phyloP scores from a whole-genome alignment of 2,113 vertebrate genomes.

The Dasyprocta punctata region DNA sequence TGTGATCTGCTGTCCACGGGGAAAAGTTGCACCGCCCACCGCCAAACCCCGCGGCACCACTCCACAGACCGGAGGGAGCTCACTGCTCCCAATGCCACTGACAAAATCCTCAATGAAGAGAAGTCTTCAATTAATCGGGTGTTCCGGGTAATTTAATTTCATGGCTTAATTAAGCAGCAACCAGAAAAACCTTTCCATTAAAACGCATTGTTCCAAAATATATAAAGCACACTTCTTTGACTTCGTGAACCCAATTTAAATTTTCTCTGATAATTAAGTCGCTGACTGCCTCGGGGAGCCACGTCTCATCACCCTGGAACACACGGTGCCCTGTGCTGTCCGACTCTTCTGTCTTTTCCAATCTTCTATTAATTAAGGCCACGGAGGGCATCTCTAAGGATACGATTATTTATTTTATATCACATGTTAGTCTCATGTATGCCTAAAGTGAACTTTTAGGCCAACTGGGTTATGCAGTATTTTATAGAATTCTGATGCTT shows the following conservation, averaged over 20 bases:
- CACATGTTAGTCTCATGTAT: not conserved
- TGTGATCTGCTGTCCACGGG: not conserved
- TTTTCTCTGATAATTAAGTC: slow-evolving; percentile 45
- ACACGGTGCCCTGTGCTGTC: not conserved
- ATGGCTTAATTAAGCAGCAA: slow-evolving; percentile 55
- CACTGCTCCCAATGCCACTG: not conserved
- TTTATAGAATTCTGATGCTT: not conserved
- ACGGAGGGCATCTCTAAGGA: not conserved
- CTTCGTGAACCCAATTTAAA: slow-evolving; percentile 36
- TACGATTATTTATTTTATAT: not conserved
- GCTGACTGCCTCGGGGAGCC: not conserved
- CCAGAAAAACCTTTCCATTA: slow-evolving; percentile 47
- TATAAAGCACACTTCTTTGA: not conserved
- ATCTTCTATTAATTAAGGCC: slow-evolving; percentile 6
- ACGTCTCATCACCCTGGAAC: not conserved
- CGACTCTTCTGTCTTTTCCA: not conserved
- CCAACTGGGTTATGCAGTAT: not conserved
- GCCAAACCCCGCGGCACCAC: not conserved
- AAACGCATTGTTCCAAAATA: slow-evolving; percentile 5
- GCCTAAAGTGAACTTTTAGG: not conserved
- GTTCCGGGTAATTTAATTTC: slow-evolving; percentile 46
- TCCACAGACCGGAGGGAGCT: not conserved
- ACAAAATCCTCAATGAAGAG: not conserved
- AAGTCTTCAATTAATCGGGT: slow-evolving; percentile 30
- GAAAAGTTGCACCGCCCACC: fast-evolving